Evolutionary conservation across 1,140 invertebrate genomes (phyloP), one percentile per base, ranked within the genome.

Genomic region (Drosophila watanabei): DNA sequence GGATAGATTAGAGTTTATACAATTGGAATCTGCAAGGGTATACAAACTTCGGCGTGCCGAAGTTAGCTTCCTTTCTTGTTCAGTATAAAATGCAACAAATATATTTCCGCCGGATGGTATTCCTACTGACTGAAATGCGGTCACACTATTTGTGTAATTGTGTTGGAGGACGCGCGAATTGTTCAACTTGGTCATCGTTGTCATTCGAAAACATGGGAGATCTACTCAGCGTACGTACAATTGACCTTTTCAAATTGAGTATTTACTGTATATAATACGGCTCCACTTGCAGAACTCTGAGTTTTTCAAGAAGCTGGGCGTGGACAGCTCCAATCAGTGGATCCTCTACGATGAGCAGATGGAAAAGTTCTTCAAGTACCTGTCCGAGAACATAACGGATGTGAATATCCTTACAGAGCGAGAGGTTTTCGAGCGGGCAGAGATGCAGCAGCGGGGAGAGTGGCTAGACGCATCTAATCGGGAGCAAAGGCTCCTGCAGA

Each of bases 281-380:
- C 2, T 20, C 2, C 20, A 16, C 7, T 43, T 39, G 2, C 37
- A 93, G 92, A 87, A 92, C 49, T 90, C 75, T 3, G 88, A 87
- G 46, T 62, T 82, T 14, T 89, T 93, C n/a, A 93, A 86, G 28
- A 93, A 92, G 48, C 78, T 93, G 16, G 90, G 90, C 8, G 71
- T 93, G 51, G 84, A 93, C 61, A 80, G 56, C 43, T 80, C 91
- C 1, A 90, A 92, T 48, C 92, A 92, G 52, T 93, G 92, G 92
- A 82, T 93, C 2, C 71, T 93, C 9, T 93, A 93, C 49, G 91
- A 93, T 48, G 92, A 93, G 58, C 77, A 76, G 18, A 85, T 92
- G 54, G 79, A 88, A 43, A 86, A 80, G 58, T 93, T 93, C 18
- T 93, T 93, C 20, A 78, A 79, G 30, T 92, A 83, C 43, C 59